phyloP scores from a whole-genome alignment of 2,113 vertebrate genomes.

The Syrmaticus mikado region DNA sequence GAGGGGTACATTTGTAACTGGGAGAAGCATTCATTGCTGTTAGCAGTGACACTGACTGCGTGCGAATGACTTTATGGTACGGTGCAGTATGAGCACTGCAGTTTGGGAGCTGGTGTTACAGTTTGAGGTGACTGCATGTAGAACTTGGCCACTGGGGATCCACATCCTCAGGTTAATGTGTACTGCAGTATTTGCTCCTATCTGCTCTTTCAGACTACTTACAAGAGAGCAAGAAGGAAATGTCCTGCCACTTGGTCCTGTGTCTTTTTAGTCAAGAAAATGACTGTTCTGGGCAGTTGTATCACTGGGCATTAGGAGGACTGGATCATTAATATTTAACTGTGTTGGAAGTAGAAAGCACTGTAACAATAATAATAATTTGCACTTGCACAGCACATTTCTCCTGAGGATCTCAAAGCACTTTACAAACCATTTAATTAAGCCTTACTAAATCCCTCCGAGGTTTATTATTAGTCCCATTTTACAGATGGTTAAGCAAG shows the following conservation, averaged over 20 bases:
- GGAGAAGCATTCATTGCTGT: constrained; percentile 27
- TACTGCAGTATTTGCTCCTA: not conserved
- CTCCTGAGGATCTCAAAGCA: constrained; percentile 70
- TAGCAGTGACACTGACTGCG: not conserved
- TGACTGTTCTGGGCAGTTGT: constrained; percentile 15
- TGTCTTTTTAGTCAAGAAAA: not conserved
- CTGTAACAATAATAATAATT: constrained; percentile 69
- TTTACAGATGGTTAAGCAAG: constrained; percentile 73
- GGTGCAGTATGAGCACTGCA: not conserved
- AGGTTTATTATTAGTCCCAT: constrained; percentile 69
- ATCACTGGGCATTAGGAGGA: not conserved
- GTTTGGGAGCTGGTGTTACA: not conserved
- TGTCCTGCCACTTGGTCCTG: not conserved
- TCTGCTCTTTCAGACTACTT: not conserved
- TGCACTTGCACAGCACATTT: constrained; percentile 68
- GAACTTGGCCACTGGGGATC: not conserved
- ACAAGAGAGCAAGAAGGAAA: not conserved
- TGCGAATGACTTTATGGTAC: not conserved
- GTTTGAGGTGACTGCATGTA: not conserved
- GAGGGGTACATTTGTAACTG: constrained; percentile 18
- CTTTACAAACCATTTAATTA: constrained; percentile 74
- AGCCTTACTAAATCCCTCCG: constrained; percentile 64
- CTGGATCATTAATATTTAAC: constrained; percentile 72
- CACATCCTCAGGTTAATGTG: not conserved
- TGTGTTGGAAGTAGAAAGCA: constrained; percentile 62